Evolutionary conservation across 2,888 invertebrate species (phyloP), one percentile per base, ranked within the genome.

Genomic region (Endotricha flammealis): DNA sequence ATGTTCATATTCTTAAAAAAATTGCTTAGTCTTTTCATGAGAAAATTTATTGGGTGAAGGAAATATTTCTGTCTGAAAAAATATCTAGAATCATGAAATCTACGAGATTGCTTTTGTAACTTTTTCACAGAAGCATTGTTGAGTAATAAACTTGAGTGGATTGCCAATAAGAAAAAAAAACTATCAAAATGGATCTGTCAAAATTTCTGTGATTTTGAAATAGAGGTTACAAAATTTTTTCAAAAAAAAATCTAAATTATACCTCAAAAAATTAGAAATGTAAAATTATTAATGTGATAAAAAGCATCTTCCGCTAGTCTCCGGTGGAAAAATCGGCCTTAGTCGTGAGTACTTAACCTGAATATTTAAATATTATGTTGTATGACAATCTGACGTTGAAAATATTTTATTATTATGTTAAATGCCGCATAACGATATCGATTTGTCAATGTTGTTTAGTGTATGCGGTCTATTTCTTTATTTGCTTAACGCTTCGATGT

Each of bases 391-490:
- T 54, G 50, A 42, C 42, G 46, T 48, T 44, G 39, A 44, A 42
- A 52, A 56, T 48, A 51, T 50, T 47, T 32, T 49, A 50, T 36
- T 44, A 39, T 48, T 53, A 42, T 53, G 42, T 33, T 37, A 42
- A 64, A 57, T 77, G 65, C 77, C 73, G 77, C 75, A 79, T 70
- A 50, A 57, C 48, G 67, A 48, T 75, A 77, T 82, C 64, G 78
- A 81, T 80, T 76, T 69, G 48, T 64, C 52, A 53, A 69, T 70
- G 62, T 57, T 53, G 24, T 34, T 36, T 13, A 29, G 11, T 32
- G 35, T 40, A 39, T 40, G 39, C 40, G 39, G 44, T 38, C 6
- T 31, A 40, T 24, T 11, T 36, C 34, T 40, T 51, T 50, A 47
- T 40, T 20, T 44, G 59, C 62, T 61, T 64, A 14, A 37, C 38